phyloP scores from a whole-genome alignment of 2,797 vertebrate genomes.

The Pogonophryne albipinna region DNA sequence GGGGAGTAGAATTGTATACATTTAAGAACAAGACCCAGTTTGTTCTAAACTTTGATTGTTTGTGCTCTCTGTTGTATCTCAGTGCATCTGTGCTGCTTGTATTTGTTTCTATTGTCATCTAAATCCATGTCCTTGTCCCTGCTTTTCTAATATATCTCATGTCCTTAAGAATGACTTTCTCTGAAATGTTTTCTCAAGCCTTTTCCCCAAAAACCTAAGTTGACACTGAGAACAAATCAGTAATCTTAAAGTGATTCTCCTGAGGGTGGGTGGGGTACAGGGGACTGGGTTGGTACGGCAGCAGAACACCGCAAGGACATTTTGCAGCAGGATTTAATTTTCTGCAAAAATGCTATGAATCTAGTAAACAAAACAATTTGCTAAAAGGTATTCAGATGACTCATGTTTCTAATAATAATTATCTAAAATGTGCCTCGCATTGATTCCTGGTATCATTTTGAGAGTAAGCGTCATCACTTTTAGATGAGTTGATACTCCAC shows the following conservation, averaged over 20 bases:
- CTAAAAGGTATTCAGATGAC: constrained; percentile 26
- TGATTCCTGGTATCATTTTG: constrained; percentile 26
- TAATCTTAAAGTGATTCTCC: constrained; percentile 34
- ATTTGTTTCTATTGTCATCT: constrained; percentile 33
- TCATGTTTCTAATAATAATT: constrained; percentile 24
- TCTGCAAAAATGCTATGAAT: constrained; percentile 25
- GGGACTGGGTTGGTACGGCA: constrained; percentile 22
- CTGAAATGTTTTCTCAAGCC: constrained; percentile 36
- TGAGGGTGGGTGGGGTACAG: neutral
- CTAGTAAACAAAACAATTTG: constrained; percentile 35
- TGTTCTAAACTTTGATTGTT: neutral
- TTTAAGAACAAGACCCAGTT: neutral
- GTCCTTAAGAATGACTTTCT: constrained; percentile 63
- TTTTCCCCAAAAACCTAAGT: constrained; percentile 48
- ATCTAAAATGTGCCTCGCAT: constrained; percentile 13
- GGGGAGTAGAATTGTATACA: too few species aligned
- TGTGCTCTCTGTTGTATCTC: neutral
- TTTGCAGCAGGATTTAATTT: constrained; percentile 39
- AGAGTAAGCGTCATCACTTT: neutral
- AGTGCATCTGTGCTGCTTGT: constrained; percentile 8
- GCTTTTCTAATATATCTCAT: constrained; percentile 33
- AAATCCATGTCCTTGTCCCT: constrained; percentile 37
- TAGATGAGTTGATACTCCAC: neutral
- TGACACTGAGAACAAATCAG: constrained; percentile 56
- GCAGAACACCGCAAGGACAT: constrained; percentile 35